These are phyloP conservation scores for Rhinolophus sinicus DNA, from an alignment of 2,113 vertebrate genomes.

Conservation along the genomic window DNA sequence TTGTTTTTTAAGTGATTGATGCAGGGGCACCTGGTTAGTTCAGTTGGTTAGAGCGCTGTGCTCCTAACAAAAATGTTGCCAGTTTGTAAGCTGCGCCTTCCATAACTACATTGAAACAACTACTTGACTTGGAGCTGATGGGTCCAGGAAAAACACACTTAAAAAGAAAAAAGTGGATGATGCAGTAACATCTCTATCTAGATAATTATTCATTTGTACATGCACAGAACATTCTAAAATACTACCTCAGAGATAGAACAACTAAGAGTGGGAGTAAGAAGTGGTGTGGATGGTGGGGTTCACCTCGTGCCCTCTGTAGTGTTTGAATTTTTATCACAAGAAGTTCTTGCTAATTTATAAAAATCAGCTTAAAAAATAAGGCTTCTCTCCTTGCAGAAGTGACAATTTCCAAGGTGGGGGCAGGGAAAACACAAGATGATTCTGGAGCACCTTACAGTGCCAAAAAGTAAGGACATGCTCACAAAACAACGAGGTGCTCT, in stretches of 20 bases:
- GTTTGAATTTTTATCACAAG: not conserved
- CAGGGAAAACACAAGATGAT: not conserved
- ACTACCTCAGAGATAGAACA: not conserved
- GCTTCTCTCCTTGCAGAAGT: not conserved
- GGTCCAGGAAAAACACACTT: too few species aligned
- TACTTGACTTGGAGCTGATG: too few species aligned
- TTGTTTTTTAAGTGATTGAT: not conserved
- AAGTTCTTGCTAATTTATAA: not conserved
- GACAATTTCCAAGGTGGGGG: not conserved
- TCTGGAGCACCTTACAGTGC: not conserved
- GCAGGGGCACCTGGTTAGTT: too few species aligned
- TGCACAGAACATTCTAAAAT: not conserved
- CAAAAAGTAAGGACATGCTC: not conserved
- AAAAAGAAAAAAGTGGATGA: not conserved
- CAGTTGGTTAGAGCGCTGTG: too few species aligned
- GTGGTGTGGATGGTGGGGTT: too few species aligned
- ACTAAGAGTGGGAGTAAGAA: not conserved
- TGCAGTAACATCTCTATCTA: not conserved
- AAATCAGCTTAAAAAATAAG: not conserved
- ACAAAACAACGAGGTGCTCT: fast-evolving
- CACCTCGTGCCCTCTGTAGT: not conserved
- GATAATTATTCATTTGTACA: not conserved
- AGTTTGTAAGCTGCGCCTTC: too few species aligned
- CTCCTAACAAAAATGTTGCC: too few species aligned
- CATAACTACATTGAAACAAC: too few species aligned